A percentile compares a stretch with the other conserved stretches of the same genome.
These are phyloP conservation scores for Galemys pyrenaicus DNA, from an alignment of 2,113 vertebrate species.

Conservation along the genomic window DNA sequence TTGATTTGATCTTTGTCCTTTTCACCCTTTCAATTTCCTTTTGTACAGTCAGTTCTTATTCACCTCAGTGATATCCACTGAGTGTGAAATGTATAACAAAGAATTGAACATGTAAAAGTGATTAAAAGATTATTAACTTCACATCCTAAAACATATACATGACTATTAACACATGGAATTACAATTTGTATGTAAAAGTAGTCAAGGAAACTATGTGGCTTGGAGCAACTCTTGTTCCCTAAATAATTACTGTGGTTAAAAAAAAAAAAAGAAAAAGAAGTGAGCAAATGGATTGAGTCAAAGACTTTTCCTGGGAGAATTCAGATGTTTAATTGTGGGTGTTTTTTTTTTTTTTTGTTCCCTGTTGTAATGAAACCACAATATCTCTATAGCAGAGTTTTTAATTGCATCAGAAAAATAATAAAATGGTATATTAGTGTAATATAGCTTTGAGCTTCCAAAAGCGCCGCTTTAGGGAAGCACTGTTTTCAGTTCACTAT, in stretches of 20 bases:
- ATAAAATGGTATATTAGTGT: not conserved
- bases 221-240: conserved; percentile 15
- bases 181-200: conserved; percentile 38
- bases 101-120: conserved; percentile 16
- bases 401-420: conserved; percentile 39
- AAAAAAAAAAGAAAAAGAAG: not conserved
- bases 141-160: conserved; percentile 15
- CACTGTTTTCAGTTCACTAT: not conserved
- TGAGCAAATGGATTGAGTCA: conserved; percentile 33
- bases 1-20: conserved; percentile 73
- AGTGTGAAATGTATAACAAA: conserved; percentile 24
- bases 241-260: not conserved
- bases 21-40: conserved; percentile 66
- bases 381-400: not conserved
- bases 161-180: conserved; percentile 38
- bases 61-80: not conserved
- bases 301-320: conserved; percentile 35
- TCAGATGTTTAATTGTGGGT: conserved; percentile 19
- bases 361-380: conserved; percentile 33
- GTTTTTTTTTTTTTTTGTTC: conserved; percentile 12
- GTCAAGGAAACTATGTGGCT: not conserved
- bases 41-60: conserved; percentile 51
- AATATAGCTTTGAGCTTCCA: conserved; percentile 37
- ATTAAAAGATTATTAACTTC: conserved; percentile 18
- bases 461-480: conserved; percentile 8